Percentiles rank a stretch among this genome's conserved stretches.
Conservation (phyloP, 2,113 vertebrate genomes). For the Heloderma charlesbogerti region DNA sequence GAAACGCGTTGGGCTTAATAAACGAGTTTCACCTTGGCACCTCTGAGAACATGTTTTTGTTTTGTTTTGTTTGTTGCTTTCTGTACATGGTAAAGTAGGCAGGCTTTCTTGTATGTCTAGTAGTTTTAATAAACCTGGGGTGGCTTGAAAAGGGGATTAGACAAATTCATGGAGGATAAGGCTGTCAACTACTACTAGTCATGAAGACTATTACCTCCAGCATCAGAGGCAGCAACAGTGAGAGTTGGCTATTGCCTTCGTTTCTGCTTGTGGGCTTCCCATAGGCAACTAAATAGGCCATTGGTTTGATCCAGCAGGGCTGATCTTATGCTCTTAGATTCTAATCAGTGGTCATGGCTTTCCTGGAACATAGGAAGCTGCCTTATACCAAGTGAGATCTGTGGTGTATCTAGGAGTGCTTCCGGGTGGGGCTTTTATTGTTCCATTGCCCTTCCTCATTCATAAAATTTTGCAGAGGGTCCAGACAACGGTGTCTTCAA, state of each 20-base stretch:
- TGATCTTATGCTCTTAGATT: not conserved
- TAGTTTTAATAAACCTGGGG: not conserved
- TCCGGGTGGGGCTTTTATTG: too few species aligned
- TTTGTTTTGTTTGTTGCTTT: too few species aligned
- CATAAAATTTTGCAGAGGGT: too few species aligned
- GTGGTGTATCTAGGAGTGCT: not conserved
- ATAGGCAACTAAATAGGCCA: not conserved
- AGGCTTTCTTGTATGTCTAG: not conserved
- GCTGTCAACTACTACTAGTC: not conserved
- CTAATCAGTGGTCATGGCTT: constrained; percentile 21
- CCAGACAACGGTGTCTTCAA: too few species aligned
- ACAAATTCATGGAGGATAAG: constrained; percentile 5
- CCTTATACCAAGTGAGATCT: not conserved
- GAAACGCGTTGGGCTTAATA: too few species aligned
- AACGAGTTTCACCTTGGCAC: too few species aligned
- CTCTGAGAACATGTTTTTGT: too few species aligned
- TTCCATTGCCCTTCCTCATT: too few species aligned
- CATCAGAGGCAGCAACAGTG: not conserved
- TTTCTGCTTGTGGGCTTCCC: not conserved
- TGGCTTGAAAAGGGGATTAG: not conserved
- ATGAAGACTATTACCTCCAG: not conserved
- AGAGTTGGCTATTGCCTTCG: not conserved
- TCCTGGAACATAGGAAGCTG: constrained; percentile 35
- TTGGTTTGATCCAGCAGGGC: not conserved
- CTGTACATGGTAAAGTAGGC: constrained; percentile 62